Evolutionary conservation across 2,797 vertebrate genomes (phyloP).

Genomic region (Notoglanidium macrostoma): DNA sequence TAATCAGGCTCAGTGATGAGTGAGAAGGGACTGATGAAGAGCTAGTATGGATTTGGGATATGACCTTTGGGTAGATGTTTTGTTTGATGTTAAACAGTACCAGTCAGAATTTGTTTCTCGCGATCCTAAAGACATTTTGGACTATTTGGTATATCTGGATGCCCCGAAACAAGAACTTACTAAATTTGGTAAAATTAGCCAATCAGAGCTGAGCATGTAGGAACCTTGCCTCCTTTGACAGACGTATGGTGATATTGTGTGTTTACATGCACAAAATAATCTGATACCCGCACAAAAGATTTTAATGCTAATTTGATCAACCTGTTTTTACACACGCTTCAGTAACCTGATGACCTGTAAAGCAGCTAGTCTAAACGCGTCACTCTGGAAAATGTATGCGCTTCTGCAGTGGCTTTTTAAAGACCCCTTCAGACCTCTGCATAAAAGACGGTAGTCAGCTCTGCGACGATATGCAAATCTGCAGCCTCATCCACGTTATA

Average conservation of each 20-base stretch:
- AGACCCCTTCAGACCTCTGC: too few relatives aligned
- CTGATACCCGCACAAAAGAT: background rate
- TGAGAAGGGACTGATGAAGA: conserved; percentile 21
- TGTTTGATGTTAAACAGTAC: conserved; percentile 1
- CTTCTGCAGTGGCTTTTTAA: too few relatives aligned
- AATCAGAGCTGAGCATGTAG: background rate
- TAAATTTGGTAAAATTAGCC: background rate
- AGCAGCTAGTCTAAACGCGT: too few relatives aligned
- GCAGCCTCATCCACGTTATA: too few relatives aligned
- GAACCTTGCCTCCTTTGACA: background rate
- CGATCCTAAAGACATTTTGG: background rate
- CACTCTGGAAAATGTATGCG: too few relatives aligned
- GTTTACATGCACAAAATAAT: background rate
- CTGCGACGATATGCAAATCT: too few relatives aligned
- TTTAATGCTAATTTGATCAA: background rate
- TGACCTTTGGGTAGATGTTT: conserved; percentile 10
- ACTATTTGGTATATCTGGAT: background rate
- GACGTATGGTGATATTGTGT: background rate
- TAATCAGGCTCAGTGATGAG: conserved; percentile 54
- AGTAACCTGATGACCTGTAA: background rate
- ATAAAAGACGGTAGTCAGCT: too few relatives aligned
- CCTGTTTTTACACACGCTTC: background rate
- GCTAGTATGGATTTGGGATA: background rate
- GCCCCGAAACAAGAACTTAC: background rate
- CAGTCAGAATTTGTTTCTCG: background rate